Evolutionary conservation across 2,888 invertebrate species (phyloP).

Genomic region (Pseudococcus jackbeardsleyi): DNA sequence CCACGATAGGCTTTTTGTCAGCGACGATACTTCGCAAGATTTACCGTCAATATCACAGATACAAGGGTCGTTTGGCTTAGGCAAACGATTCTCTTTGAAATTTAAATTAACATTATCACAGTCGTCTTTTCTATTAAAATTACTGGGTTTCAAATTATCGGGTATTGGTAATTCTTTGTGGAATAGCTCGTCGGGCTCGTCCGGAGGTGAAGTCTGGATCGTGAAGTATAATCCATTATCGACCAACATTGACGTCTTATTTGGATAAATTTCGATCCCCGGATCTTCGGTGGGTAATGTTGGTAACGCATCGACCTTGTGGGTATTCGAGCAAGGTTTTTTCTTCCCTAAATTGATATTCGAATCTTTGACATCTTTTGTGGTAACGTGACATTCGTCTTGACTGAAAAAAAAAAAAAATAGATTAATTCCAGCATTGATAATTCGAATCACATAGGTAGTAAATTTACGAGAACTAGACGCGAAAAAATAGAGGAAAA

Average conservation of each 20-base stretch:
- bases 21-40: constrained; percentile 72
- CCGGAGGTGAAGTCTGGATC: constrained; percentile 67
- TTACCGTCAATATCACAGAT: constrained; percentile 52
- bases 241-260: constrained; percentile 71
- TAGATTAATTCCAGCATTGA: background rate
- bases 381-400: constrained; percentile 56
- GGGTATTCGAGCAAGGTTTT: constrained; percentile 66
- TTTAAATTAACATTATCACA: constrained; percentile 56
- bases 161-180: constrained; percentile 67
- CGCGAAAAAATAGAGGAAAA: background rate
- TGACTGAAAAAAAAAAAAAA: constrained; percentile 24
- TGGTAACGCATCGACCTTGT: constrained; percentile 12
- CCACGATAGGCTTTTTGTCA: constrained; percentile 74
- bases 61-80: constrained; percentile 37
- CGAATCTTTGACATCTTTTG: constrained; percentile 8
- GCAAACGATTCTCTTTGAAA: constrained; percentile 6
- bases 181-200: constrained; percentile 68
- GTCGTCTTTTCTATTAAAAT: constrained; percentile 13
- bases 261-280: background rate
- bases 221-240: constrained; percentile 74
- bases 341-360: constrained; percentile 54
- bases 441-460: background rate
- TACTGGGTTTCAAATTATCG: background rate
- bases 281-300: background rate
- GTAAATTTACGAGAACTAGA: background rate